phyloP scores from a whole-genome alignment of 1,140 invertebrate genomes.

The Chionoecetes opilio region DNA sequence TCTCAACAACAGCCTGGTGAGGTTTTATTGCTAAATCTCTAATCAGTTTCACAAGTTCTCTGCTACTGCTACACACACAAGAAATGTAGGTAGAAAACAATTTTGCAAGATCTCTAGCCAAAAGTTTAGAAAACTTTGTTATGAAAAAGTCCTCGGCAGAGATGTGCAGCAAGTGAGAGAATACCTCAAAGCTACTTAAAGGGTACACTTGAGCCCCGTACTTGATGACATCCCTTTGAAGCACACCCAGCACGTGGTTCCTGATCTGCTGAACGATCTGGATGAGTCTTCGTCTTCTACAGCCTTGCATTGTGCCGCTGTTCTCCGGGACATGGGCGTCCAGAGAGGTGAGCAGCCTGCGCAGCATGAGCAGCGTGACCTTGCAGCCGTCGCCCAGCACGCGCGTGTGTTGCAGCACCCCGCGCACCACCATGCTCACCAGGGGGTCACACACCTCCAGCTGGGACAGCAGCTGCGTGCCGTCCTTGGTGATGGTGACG shows the following conservation, averaged over 20 bases:
- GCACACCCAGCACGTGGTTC: constrained; percentile 40
- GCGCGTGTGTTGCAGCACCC: constrained; percentile 54
- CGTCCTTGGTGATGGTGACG: constrained; percentile 73
- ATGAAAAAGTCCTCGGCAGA: constrained; percentile 62
- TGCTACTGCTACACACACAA: constrained; percentile 66
- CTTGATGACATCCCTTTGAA: constrained; percentile 65
- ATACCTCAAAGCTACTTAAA: constrained; percentile 66
- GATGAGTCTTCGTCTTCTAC: constrained; percentile 61
- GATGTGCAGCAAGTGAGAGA: constrained; percentile 44
- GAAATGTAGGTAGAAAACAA: constrained; percentile 62
- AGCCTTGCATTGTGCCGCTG: neutral
- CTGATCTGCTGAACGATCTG: constrained; percentile 59
- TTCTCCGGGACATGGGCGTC: constrained; percentile 44
- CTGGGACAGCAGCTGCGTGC: constrained; percentile 48
- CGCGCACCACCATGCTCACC: constrained; percentile 44
- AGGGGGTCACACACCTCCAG: constrained; percentile 68
- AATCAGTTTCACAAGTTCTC: constrained; percentile 61
- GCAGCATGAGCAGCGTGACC: constrained; percentile 53
- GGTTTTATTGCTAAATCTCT: constrained; percentile 45
- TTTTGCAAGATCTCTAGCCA: constrained; percentile 64
- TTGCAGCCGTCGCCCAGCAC: constrained; percentile 68
- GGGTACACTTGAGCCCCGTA: constrained; percentile 66
- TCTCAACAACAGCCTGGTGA: constrained; percentile 63
- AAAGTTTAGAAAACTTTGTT: constrained; percentile 74
- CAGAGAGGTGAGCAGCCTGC: constrained; percentile 58